Base-by-base conservation (phyloP, 2,888 invertebrate genomes). In the Ceratothoa steindachneri region DNA sequence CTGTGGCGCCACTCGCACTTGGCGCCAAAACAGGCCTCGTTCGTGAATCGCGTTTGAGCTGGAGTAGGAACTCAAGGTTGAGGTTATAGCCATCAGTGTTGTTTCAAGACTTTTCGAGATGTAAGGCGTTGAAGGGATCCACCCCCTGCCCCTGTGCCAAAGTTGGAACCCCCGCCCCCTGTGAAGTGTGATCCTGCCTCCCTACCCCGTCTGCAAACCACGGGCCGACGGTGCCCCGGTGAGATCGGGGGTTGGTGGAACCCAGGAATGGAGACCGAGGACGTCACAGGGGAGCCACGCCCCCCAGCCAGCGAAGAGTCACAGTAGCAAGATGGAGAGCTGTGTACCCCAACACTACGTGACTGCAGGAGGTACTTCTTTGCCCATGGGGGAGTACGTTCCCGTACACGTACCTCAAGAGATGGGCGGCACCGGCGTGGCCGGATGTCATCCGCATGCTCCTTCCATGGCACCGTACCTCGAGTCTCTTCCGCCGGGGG, bases 291-390 rank as follows among this genome's bases (percentile, higher is more conserved):
- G 69, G 52, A 74, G 71, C 55, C 29, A 9, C 64, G 67, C 51
- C 70, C 67, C 67, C 72, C 65, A n/a, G 67, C 67, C 1, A 7
- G 2, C 27, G 19, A 22, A 30, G 67, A 30, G 29, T 29, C 30
- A 27, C 67, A 30, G n/a, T 30, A 29, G 29, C 71, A 73, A 66
- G 67, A 78, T 78, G 77, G 77, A 78, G 75, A 75, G 75, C 51
- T 78, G 77, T 66, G 77, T 78, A 67, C 73, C 77, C 29, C 77
- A 78, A 22, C 77, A 78, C 64, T 78, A 78, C 75, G 77, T 72
- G 51, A 70, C 77, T 41, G 72, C 77, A 65, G 76, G 76, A 51
- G 76, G 73, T 64, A 71, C 76, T 60, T 76, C 76, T 60, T 68
- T 76, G 73, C 76, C 76, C 76, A 78, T 78, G 77, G 73, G 75